Conservation (phyloP, 2,113 vertebrate species). For the Chauna torquata region DNA sequence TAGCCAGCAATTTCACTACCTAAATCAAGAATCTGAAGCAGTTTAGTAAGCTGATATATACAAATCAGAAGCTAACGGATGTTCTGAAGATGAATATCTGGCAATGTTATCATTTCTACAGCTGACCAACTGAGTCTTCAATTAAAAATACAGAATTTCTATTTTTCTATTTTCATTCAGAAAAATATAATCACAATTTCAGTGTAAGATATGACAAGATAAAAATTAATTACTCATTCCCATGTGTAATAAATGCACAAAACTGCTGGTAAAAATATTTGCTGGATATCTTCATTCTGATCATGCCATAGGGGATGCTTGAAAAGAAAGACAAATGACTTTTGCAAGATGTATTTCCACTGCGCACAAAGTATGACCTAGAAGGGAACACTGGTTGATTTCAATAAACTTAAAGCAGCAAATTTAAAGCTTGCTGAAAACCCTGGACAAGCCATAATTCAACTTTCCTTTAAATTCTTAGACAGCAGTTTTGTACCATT, state of each 20-base stretch:
- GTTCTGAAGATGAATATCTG: neutral
- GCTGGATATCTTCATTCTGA: neutral
- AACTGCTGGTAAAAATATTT: neutral
- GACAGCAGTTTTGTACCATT: neutral
- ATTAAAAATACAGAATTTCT: neutral
- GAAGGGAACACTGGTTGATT: neutral
- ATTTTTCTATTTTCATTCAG: neutral
- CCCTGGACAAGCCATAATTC: neutral
- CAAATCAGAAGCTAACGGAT: neutral
- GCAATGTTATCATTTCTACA: neutral
- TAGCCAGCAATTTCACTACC: neutral
- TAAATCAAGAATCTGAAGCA: neutral
- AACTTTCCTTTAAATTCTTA: neutral
- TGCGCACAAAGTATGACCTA: neutral
- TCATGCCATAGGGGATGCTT: neutral
- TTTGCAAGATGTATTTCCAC: neutral
- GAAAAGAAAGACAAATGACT: neutral
- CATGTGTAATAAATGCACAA: neutral
- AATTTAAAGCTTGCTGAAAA: neutral
- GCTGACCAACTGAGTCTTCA: neutral
- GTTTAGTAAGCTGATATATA: neutral
- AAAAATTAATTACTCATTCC: neutral
- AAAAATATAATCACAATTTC: neutral
- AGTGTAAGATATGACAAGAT: neutral
- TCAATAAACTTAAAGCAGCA: neutral